A percentile compares a stretch with the other conserved stretches of the same genome.
Conservation (phyloP, 2,113 vertebrate species). For the Parus major region DNA sequence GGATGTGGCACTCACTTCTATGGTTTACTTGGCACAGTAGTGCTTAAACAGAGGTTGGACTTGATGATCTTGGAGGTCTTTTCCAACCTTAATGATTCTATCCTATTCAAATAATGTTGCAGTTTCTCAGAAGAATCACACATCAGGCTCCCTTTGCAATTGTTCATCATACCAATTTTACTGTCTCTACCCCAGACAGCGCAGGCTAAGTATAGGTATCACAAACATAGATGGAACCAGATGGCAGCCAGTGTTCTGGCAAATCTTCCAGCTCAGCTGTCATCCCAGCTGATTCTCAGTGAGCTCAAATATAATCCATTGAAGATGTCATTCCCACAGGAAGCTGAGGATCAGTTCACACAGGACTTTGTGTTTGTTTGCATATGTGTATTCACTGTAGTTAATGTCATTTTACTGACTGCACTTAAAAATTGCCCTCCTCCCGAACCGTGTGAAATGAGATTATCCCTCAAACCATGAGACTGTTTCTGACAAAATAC, state of each 20-base stretch:
- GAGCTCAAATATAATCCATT: conserved; percentile 31
- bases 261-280: conserved; percentile 38
- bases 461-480: conserved; percentile 5
- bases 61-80: background rate
- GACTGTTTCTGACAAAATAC: conserved; percentile 8
- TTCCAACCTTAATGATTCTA: background rate
- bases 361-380: conserved; percentile 57
- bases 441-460: conserved; percentile 21
- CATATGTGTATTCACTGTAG: conserved; percentile 15
- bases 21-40: background rate
- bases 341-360: conserved; percentile 58
- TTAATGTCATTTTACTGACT: conserved; percentile 45
- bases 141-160: background rate
- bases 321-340: conserved; percentile 59
- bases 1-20: background rate
- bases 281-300: background rate
- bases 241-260: background rate
- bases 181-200: background rate
- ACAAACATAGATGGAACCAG: background rate
- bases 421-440: background rate
- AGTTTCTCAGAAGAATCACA: background rate
- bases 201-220: background rate
- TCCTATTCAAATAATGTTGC: background rate
- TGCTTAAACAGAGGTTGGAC: background rate
- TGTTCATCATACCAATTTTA: background rate